These are phyloP conservation scores for Trichomalopsis sarcophagae DNA, from an alignment of 1,140 invertebrate genomes.

Conservation along the genomic window DNA sequence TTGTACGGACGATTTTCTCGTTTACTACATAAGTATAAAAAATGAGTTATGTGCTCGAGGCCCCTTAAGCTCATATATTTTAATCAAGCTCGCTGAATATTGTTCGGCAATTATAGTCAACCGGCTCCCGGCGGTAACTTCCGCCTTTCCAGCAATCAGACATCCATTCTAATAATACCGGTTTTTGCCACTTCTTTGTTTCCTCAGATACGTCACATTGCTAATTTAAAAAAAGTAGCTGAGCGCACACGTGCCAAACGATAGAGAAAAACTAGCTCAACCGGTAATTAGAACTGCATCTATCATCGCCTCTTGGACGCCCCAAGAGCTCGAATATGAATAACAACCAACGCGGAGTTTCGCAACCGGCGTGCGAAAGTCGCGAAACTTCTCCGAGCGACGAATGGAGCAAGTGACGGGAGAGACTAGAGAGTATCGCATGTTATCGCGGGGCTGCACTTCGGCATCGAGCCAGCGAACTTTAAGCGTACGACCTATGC, in stretches of 20 bases:
- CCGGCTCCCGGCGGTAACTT: too few species aligned
- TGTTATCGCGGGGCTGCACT: background rate
- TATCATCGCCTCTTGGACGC: background rate
- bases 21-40: too few species aligned
- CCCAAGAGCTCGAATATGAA: background rate
- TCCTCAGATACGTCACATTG: too few species aligned
- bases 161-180: too few species aligned
- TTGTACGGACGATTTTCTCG: too few species aligned
- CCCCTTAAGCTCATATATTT: too few species aligned
- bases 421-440: background rate
- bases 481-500: background rate
- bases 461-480: background rate
- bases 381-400: background rate
- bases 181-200: too few species aligned
- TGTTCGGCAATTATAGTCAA: too few species aligned
- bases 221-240: background rate
- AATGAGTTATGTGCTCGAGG: too few species aligned
- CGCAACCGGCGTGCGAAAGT: background rate
- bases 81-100: too few species aligned
- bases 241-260: background rate
- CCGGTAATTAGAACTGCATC: background rate
- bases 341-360: background rate
- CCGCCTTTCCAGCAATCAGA: too few species aligned
- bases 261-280: background rate
- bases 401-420: conserved; percentile 17